Percentiles rank a stretch among this genome's conserved stretches.
phyloP scores from a whole-genome alignment of 1,140 invertebrate species.

The Parasteatoda tepidariorum region DNA sequence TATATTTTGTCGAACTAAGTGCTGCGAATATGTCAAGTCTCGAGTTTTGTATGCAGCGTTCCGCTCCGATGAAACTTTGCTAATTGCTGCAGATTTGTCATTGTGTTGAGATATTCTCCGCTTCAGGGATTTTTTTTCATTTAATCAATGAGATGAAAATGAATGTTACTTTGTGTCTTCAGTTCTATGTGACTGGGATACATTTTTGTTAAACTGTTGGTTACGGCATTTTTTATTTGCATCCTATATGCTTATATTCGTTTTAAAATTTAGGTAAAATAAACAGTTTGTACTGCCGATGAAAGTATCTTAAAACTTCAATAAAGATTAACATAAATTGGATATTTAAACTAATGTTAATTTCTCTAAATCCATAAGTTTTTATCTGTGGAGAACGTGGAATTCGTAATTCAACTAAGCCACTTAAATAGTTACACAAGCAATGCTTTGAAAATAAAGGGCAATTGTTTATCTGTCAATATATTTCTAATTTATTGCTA shows the following conservation, averaged over 20 bases:
- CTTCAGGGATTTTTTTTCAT: no score
- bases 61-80: neutral
- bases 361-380: no score
- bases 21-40: constrained; percentile 15
- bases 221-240: no score
- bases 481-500: constrained; percentile 4
- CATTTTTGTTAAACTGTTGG: no score
- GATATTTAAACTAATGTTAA: no score
- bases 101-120: no score
- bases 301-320: no score
- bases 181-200: no score
- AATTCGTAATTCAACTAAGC: neutral
- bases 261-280: no score
- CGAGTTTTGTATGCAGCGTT: neutral
- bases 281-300: no score
- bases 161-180: neutral
- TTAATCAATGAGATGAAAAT: neutral
- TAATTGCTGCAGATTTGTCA: neutral
- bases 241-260: no score
- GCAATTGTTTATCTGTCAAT: neutral
- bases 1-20: constrained; percentile 14
- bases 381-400: constrained; percentile 37
- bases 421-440: neutral
- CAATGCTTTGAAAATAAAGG: constrained; percentile 15
- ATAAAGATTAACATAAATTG: no score